Conservation (phyloP, 2,113 vertebrate species). For the Ancistrus triradiatus region DNA sequence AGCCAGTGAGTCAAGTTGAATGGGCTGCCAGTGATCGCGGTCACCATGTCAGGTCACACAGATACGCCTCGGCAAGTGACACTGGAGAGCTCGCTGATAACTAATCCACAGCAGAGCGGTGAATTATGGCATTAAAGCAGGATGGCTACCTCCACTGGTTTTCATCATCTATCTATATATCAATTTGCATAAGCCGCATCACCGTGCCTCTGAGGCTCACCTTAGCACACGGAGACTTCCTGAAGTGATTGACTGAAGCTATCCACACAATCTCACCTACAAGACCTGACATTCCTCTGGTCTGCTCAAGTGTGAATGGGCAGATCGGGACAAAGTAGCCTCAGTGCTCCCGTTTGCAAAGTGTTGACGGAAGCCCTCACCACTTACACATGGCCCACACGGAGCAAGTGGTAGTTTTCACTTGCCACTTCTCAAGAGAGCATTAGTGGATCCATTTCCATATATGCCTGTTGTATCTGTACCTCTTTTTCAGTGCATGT, state of each 20-base stretch:
- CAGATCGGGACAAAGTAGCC: conserved; percentile 45
- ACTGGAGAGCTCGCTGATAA: conserved; percentile 44
- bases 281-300: conserved; percentile 46
- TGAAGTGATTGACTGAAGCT: conserved; percentile 44
- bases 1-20: conserved; percentile 45
- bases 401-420: conserved; percentile 9
- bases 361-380: conserved; percentile 19
- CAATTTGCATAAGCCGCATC: conserved; percentile 43
- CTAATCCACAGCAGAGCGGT: conserved; percentile 39
- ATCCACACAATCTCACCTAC: conserved; percentile 44
- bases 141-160: conserved; percentile 36
- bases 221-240: conserved; percentile 47
- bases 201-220: conserved; percentile 32
- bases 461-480: background rate
- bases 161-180: conserved; percentile 48
- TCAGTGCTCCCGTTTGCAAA: conserved; percentile 27
- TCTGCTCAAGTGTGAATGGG: conserved; percentile 42
- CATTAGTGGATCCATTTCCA: background rate
- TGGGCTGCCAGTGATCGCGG: conserved; percentile 46
- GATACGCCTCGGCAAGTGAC: conserved; percentile 43
- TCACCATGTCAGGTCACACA: conserved; percentile 50
- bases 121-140: conserved; percentile 48
- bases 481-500: too few relatives aligned
- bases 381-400: conserved; percentile 28
- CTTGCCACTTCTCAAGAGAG: conserved; percentile 6